A percentile compares a stretch with the other conserved stretches of the same genome.
These are phyloP conservation scores for Sebastes steindachneri DNA, from an alignment of 2,797 vertebrate species.

Conservation along the genomic window DNA sequence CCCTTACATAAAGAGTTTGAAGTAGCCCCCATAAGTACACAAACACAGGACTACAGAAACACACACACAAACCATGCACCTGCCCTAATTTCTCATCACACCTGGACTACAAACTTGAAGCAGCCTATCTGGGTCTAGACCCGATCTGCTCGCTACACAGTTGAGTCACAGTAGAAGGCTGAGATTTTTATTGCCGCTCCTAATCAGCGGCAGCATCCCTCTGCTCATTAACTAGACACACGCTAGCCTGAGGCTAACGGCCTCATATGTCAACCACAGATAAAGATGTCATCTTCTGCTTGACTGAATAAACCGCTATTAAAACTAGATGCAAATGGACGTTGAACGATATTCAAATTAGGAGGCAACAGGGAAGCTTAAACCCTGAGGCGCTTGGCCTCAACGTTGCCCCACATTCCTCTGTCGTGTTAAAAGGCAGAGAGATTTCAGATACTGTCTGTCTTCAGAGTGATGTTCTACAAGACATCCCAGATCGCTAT, in stretches of 20 bases:
- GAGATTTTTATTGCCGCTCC: conserved; percentile 63
- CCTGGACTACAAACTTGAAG: conserved; percentile 29
- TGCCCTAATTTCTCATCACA: conserved; percentile 50
- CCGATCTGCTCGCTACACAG: conserved; percentile 25
- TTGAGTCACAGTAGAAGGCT: conserved; percentile 45
- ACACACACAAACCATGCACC: conserved; percentile 14
- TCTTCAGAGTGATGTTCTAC: conserved; percentile 14
- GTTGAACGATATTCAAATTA: conserved; percentile 73
- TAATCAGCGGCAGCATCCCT: conserved; percentile 79
- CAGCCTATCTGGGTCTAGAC: conserved; percentile 16
- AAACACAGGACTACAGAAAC: neutral
- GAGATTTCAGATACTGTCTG: conserved; percentile 42
- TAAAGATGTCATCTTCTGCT: conserved; percentile 83
- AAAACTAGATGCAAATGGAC: conserved; percentile 75
- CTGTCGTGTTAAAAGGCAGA: conserved; percentile 32
- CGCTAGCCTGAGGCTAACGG: conserved; percentile 74
- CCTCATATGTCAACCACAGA: conserved; percentile 77
- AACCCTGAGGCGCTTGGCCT: conserved; percentile 70
- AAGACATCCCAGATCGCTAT: conserved; percentile 5
- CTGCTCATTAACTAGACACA: conserved; percentile 82
- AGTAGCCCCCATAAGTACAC: neutral
- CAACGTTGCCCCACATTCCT: conserved; percentile 65
- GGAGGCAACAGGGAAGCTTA: conserved; percentile 64
- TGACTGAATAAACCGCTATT: conserved; percentile 77
- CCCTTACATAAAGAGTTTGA: neutral